These are phyloP conservation scores for Synanthedon myopaeformis DNA, from an alignment of 2,888 invertebrate genomes.

Conservation along the genomic window DNA sequence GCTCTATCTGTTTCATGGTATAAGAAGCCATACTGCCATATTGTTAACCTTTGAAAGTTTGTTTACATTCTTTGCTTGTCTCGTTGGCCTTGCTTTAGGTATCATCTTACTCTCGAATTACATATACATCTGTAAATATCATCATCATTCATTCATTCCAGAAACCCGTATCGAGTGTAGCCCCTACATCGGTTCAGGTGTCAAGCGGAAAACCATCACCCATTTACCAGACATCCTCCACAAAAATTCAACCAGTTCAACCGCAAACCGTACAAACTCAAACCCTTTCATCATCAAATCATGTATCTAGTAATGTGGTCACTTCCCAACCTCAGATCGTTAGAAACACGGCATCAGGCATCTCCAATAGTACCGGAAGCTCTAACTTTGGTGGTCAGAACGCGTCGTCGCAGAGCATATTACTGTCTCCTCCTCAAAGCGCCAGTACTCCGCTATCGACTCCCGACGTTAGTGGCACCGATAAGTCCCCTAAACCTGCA, in stretches of 20 bases:
- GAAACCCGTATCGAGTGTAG: conserved; percentile 89
- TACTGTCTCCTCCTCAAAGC: conserved; percentile 72
- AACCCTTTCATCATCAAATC: conserved; percentile 50
- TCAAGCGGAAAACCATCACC: conserved; percentile 77
- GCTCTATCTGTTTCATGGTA: too few species aligned
- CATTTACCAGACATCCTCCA: conserved; percentile 84
- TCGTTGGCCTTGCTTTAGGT: too few species aligned
- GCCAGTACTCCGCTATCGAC: conserved; percentile 71
- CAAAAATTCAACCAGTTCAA: conserved; percentile 84
- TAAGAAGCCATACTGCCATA: too few species aligned
- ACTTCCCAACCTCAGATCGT: conserved; percentile 65
- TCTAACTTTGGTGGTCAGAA: conserved; percentile 48
- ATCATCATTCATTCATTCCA: conserved; percentile 69
- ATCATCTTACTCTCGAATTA: conserved; percentile 20
- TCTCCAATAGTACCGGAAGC: conserved; percentile 60
- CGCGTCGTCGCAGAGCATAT: conserved; percentile 51
- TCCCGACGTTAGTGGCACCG: conserved; percentile 62
- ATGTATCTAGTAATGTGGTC: conserved; percentile 55
- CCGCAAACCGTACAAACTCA: conserved; percentile 76
- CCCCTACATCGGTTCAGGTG: conserved; percentile 80
- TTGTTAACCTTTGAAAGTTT: too few species aligned
- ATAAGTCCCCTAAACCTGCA: conserved; percentile 78
- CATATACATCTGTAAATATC: conserved; percentile 54
- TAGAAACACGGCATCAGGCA: conserved; percentile 63
- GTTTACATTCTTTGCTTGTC: too few species aligned